Evolutionary conservation across 1,140 invertebrate genomes (phyloP).

Genomic region (Acromyrmex charruanus): DNA sequence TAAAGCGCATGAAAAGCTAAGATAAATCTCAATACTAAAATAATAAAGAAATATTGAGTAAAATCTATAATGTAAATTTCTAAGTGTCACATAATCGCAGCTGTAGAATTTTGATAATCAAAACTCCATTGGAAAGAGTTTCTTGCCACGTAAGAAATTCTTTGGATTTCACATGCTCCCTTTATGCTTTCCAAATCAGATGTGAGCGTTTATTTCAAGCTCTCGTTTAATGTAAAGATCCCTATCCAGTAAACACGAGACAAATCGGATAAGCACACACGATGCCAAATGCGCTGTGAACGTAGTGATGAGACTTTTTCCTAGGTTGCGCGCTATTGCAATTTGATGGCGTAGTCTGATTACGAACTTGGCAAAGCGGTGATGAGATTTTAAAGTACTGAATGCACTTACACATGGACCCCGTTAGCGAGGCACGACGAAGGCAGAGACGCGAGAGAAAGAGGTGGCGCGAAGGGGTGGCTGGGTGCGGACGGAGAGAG

Average conservation of each 20-base stretch:
- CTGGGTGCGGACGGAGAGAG: conserved; percentile 74
- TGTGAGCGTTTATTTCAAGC: neutral
- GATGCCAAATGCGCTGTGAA: conserved; percentile 11
- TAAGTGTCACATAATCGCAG: neutral
- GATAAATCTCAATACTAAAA: neutral
- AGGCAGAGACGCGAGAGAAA: conserved; percentile 40
- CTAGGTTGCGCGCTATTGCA: conserved; percentile 10
- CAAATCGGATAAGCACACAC: conserved; percentile 47
- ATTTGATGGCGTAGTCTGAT: conserved; percentile 63
- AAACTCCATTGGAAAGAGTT: neutral
- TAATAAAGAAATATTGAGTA: neutral
- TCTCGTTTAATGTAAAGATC: conserved; percentile 22
- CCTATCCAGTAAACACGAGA: conserved; percentile 25
- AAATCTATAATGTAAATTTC: neutral
- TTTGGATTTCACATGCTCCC: neutral
- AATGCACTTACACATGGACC: conserved; percentile 76
- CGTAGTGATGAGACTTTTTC: conserved; percentile 29
- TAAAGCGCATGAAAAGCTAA: neutral
- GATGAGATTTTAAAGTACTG: conserved; percentile 67
- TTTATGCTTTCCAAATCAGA: neutral
- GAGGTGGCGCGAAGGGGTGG: conserved; percentile 58
- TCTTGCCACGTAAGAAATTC: neutral
- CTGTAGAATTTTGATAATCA: neutral
- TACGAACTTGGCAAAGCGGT: conserved; percentile 61
- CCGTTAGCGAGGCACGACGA: conserved; percentile 23